Evolutionary conservation across 2,113 vertebrate genomes (phyloP).

Genomic region (Eolophus roseicapilla): DNA sequence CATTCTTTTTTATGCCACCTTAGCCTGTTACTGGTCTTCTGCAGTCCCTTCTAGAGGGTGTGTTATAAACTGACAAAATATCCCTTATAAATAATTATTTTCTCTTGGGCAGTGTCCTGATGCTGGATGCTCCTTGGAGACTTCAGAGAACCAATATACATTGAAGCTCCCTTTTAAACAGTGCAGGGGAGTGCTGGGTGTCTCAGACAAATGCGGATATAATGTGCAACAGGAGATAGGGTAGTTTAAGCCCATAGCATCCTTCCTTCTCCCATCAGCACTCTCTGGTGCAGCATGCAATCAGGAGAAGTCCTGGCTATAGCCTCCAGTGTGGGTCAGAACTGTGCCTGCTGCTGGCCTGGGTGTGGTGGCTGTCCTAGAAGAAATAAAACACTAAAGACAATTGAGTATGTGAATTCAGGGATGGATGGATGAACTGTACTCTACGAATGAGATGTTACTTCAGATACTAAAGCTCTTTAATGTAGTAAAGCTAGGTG

Average conservation of each 20-base stretch:
- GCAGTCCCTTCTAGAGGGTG: not conserved
- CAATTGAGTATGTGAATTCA: not conserved
- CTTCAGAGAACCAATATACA: not conserved
- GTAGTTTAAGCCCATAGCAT: not conserved
- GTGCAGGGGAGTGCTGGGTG: not conserved
- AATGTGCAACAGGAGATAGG: not conserved
- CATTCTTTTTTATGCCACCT: not conserved
- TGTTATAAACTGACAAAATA: not conserved
- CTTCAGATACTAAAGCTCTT: not conserved
- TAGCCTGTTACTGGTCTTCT: not conserved
- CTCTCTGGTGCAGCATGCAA: accelerated
- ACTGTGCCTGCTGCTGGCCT: not conserved
- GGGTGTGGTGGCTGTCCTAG: not conserved
- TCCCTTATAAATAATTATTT: not conserved
- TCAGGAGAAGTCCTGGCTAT: not conserved
- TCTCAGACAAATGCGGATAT: not conserved
- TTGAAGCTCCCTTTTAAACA: not conserved
- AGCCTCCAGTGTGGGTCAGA: not conserved
- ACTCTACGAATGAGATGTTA: not conserved
- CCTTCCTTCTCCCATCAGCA: not conserved
- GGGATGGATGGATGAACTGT: not conserved
- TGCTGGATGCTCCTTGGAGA: not conserved
- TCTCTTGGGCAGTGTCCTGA: not conserved
- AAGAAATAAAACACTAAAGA: not conserved
- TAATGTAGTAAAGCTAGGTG: not conserved